phyloP scores from a whole-genome alignment of 2,888 invertebrate species.

The Pantelozetes paolii region DNA sequence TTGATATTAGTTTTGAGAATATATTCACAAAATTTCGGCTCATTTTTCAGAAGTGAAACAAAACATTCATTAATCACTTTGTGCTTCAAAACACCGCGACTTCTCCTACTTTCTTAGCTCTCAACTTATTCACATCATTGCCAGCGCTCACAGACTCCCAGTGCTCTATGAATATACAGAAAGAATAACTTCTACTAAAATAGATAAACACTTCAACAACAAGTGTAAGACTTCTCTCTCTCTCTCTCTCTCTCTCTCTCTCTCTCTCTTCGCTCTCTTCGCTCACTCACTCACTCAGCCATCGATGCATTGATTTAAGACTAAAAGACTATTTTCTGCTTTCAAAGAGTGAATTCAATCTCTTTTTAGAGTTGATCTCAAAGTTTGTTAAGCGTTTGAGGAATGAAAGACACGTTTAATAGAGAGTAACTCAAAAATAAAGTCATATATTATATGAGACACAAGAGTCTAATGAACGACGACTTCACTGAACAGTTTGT shows the following conservation, averaged over 20 bases:
- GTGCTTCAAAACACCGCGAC: neutral
- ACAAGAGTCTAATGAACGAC: neutral
- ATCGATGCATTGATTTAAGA: constrained; percentile 15
- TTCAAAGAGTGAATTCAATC: neutral
- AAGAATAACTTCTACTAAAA: neutral
- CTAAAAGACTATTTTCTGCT: neutral
- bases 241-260: neutral
- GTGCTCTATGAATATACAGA: too few relatives aligned
- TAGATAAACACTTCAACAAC: neutral
- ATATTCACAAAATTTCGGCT: neutral
- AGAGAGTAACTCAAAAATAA: neutral
- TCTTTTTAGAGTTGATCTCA: neutral
- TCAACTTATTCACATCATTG: neutral
- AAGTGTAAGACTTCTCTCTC: neutral
- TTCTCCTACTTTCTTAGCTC: neutral
- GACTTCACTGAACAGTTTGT: neutral
- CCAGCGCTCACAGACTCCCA: neutral
- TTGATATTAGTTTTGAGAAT: neutral
- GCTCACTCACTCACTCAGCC: too few relatives aligned
- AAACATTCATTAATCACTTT: constrained; percentile 30
- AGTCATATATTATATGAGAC: neutral
- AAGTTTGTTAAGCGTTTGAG: neutral
- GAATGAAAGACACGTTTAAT: neutral
- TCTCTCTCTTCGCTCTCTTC: too few relatives aligned
- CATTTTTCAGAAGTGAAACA: constrained; percentile 24